Percentiles rank a stretch among this genome's conserved stretches.
Conservation (phyloP, 92 coral and sea anemone genomes). For the Micromussa lordhowensis region DNA sequence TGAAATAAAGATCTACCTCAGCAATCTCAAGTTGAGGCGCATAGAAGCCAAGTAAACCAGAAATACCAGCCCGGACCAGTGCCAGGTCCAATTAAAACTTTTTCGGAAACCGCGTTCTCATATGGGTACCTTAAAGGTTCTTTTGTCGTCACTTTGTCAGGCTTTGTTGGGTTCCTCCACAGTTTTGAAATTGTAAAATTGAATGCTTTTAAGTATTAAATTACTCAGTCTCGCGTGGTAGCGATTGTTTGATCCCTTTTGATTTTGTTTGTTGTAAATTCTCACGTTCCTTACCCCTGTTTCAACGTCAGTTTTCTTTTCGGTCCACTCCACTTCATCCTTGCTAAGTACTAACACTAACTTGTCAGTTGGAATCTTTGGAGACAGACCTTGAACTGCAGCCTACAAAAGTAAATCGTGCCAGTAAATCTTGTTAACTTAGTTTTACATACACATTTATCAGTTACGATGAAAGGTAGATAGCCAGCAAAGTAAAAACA, state of each 20-base stretch:
- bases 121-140: no score
- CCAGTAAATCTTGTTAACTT: no score
- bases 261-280: background rate
- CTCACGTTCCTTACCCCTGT: background rate
- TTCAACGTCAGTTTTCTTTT: background rate
- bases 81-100: background rate
- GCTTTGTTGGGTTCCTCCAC: background rate
- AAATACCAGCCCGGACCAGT: background rate
- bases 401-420: background rate
- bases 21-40: no score
- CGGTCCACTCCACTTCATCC: background rate
- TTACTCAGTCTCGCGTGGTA: background rate
- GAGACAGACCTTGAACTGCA: constrained; percentile 5
- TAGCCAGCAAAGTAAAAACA: no score
- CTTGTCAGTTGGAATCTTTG: constrained; percentile 4
- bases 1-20: no score
- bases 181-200: no score
- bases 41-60: background rate
- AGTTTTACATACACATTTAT: no score
- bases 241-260: background rate
- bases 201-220: background rate
- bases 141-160: background rate
- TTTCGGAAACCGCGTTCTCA: no score
- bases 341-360: background rate
- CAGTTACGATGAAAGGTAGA: no score